phyloP scores from a whole-genome alignment of 2,797 vertebrate species.

The Acomys russatus region DNA sequence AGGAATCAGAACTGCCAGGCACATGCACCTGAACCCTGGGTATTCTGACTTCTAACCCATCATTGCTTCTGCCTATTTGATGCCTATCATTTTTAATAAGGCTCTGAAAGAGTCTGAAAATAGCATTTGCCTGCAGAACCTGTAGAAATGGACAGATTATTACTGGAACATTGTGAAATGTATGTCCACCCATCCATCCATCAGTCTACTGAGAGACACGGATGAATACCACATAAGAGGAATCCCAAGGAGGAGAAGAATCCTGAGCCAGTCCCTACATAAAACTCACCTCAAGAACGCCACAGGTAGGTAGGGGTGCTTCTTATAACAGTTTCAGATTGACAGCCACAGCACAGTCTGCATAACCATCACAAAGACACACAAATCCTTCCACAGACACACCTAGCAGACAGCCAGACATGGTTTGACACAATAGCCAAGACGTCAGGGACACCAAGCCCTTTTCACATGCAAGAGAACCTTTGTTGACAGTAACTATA shows the following conservation, averaged over 20 bases:
- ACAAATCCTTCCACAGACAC: not conserved
- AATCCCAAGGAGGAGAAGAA: not conserved
- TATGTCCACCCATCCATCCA: not conserved
- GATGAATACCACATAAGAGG: not conserved
- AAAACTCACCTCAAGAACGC: not conserved
- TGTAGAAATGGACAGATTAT: not conserved
- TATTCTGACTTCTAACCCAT: constrained; percentile 25
- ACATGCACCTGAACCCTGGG: not conserved
- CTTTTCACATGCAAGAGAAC: not conserved
- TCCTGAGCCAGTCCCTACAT: not conserved
- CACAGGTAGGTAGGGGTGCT: not conserved
- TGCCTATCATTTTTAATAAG: not conserved
- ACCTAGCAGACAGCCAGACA: not conserved
- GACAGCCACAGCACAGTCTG: not conserved
- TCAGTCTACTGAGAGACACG: not conserved
- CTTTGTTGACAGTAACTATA: not conserved
- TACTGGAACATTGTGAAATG: not conserved
- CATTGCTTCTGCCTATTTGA: not conserved
- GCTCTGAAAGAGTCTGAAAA: not conserved
- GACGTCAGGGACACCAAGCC: not conserved
- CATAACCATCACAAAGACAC: not conserved
- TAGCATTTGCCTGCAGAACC: not conserved
- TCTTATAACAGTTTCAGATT: not conserved
- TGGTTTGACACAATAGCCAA: not conserved
- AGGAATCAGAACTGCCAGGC: not conserved